phyloP scores from a whole-genome alignment of 2,888 invertebrate genomes.

The Lasioglossum zephyrum region DNA sequence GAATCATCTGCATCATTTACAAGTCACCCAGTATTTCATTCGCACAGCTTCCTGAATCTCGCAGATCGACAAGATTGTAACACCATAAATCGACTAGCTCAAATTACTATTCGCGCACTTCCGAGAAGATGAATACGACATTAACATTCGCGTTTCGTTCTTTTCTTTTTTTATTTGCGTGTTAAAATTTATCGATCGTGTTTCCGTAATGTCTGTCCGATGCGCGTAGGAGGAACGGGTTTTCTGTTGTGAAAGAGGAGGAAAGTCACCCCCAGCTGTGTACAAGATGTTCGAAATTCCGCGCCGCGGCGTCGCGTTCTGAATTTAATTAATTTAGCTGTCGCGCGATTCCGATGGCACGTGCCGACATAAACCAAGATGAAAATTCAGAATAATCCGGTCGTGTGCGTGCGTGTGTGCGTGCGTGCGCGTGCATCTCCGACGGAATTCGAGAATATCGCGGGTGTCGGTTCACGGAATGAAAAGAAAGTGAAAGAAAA shows the following conservation, averaged over 20 bases:
- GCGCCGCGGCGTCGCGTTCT: constrained; percentile 45
- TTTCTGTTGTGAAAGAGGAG: constrained; percentile 15
- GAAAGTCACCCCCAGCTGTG: constrained; percentile 19
- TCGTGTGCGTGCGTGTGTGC: not conserved
- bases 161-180: not conserved
- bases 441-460: constrained; percentile 59
- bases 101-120: not conserved
- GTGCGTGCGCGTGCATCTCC: not conserved
- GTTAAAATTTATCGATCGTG: constrained; percentile 18
- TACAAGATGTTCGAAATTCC: constrained; percentile 52
- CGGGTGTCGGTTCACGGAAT: constrained; percentile 43
- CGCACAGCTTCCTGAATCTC: not conserved
- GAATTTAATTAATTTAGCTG: constrained; percentile 60
- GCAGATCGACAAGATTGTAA: not conserved
- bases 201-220: constrained; percentile 11
- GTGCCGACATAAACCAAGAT: constrained; percentile 40
- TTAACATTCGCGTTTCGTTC: not conserved
- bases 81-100: not conserved
- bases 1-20: no score
- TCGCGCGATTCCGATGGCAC: constrained; percentile 51
- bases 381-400: constrained; percentile 42
- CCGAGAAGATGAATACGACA: not conserved
- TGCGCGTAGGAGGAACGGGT: constrained; percentile 36
- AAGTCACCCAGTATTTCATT: not conserved
- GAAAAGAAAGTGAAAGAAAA: constrained; percentile 54